phyloP scores from a whole-genome alignment of 1,140 invertebrate species.

The Listronotus bonariensis region DNA sequence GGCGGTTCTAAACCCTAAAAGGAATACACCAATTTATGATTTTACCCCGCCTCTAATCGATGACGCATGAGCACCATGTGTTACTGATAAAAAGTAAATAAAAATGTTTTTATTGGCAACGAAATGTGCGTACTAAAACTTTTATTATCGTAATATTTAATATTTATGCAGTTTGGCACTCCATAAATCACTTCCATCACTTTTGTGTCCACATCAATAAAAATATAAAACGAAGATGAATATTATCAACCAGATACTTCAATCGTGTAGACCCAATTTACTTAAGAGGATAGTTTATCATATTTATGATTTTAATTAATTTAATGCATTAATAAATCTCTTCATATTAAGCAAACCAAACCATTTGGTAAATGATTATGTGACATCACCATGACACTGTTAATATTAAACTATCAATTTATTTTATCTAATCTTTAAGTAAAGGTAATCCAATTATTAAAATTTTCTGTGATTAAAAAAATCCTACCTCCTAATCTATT shows the following conservation, averaged over 20 bases:
- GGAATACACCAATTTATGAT: no score
- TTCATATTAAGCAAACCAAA: slow-evolving; percentile 36
- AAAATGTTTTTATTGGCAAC: neutral
- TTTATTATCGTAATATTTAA: slow-evolving; percentile 7
- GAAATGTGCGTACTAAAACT: no score
- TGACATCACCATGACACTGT: slow-evolving; percentile 44
- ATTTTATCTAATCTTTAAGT: slow-evolving; percentile 41
- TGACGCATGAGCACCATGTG: no score
- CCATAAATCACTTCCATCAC: neutral
- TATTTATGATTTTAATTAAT: slow-evolving; percentile 42
- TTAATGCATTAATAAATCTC: slow-evolving; percentile 36
- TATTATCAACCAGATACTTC: slow-evolving; percentile 4
- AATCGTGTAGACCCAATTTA: slow-evolving; percentile 19
- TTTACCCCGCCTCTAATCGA: no score
- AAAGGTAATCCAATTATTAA: slow-evolving; percentile 37
- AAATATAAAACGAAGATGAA: neutral
- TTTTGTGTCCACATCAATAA: slow-evolving; percentile 16
- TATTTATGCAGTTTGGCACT: slow-evolving; percentile 13
- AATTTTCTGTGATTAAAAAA: slow-evolving; percentile 41
- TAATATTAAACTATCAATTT: slow-evolving; percentile 42
- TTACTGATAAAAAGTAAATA: slow-evolving; percentile 41
- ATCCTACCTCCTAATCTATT: slow-evolving; percentile 2
- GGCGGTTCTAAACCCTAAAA: no score
- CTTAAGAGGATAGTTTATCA: slow-evolving; percentile 28
- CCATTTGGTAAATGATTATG: slow-evolving; percentile 44